Conservation (phyloP, 2,797 vertebrate species). For the Prionace glauca region DNA sequence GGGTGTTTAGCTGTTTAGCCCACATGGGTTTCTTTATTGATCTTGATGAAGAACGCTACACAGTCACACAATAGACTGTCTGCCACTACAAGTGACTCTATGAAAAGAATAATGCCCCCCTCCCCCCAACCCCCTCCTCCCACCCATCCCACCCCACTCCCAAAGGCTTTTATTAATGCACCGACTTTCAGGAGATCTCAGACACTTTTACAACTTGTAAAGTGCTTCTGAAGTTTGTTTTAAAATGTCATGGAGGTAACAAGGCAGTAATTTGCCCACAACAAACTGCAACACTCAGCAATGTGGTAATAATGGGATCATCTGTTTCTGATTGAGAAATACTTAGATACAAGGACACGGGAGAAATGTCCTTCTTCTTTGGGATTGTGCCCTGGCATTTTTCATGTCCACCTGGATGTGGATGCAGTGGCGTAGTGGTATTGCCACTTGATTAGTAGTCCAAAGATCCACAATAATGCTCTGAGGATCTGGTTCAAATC, state of each 20-base stretch:
- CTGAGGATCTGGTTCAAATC: too few relatives aligned
- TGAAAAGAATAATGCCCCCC: background rate
- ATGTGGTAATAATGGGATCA: background rate
- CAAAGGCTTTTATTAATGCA: background rate
- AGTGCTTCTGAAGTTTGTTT: background rate
- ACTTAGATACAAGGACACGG: background rate
- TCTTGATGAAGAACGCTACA: background rate
- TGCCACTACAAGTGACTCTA: background rate
- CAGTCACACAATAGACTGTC: background rate
- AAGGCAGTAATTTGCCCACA: background rate
- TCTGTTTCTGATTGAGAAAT: background rate
- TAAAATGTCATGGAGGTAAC: too few relatives aligned
- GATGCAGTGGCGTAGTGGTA: too few relatives aligned
- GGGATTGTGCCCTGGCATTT: background rate
- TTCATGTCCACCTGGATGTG: background rate
- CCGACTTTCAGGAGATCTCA: background rate
- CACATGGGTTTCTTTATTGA: background rate
- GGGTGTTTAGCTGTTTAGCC: background rate
- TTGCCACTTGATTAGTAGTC: too few relatives aligned
- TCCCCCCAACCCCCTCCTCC: too few relatives aligned
- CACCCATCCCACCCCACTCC: too few relatives aligned
- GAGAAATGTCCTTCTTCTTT: background rate
- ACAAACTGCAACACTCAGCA: background rate
- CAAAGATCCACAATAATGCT: too few relatives aligned
- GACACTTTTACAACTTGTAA: background rate